Percentiles rank a stretch among this genome's conserved stretches.
phyloP scores from a whole-genome alignment of 2,113 vertebrate species.

The Anhinga rufa region DNA sequence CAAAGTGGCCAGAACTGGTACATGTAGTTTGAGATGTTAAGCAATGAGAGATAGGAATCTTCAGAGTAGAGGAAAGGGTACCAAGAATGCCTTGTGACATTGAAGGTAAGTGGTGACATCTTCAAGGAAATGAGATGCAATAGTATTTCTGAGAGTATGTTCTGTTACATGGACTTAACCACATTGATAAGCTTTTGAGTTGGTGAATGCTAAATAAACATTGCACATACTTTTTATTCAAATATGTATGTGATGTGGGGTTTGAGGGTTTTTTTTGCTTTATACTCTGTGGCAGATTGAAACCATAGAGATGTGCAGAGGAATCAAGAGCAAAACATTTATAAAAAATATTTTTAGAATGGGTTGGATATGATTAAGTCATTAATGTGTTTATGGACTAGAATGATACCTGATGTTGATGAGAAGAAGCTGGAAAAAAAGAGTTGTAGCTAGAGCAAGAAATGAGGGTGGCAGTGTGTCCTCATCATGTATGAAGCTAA shows the following conservation, averaged over 20 bases:
- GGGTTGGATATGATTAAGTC: neutral
- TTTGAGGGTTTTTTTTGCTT: neutral
- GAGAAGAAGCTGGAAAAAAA: neutral
- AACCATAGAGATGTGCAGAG: neutral
- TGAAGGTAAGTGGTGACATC: neutral
- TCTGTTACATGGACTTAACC: neutral
- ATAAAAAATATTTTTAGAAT: neutral
- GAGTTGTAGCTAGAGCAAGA: neutral
- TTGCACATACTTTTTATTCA: neutral
- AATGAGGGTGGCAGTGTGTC: neutral
- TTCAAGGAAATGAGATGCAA: neutral
- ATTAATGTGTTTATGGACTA: rapidly evolving
- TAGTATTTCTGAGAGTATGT: neutral
- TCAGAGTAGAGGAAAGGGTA: neutral
- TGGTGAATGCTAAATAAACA: neutral
- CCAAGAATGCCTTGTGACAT: neutral
- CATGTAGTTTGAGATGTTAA: neutral
- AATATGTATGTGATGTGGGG: no score
- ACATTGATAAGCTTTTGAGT: neutral
- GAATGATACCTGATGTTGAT: neutral
- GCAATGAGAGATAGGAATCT: neutral
- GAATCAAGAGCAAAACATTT: neutral
- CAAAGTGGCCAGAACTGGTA: neutral
- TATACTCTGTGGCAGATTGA: neutral
- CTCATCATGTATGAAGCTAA: rapidly evolving